A percentile compares a stretch with the other conserved stretches of the same genome.
Evolutionary conservation across 37 sponge, comb jelly and placozoan genomes (phyloP).

Genomic region (Bolinopsis microptera): DNA sequence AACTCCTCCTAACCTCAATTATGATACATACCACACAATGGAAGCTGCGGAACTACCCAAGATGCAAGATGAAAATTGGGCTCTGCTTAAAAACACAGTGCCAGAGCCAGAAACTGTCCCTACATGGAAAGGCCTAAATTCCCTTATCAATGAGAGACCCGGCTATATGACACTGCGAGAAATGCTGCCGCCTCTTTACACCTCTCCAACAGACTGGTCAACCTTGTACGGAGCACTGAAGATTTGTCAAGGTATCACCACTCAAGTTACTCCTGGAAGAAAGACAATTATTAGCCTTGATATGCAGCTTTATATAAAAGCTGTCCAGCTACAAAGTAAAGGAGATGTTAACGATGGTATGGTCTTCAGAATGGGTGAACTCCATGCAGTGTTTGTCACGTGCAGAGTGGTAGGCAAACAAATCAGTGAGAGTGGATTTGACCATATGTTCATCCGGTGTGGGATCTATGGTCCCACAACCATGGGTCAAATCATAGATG

Average conservation of each 20-base stretch:
- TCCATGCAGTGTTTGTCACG: background rate
- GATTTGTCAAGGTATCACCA: background rate
- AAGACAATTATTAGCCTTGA: background rate
- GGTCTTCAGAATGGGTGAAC: background rate
- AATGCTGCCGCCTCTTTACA: background rate
- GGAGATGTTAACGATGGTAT: background rate
- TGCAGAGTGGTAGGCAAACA: background rate
- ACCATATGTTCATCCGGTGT: background rate
- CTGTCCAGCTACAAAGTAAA: background rate
- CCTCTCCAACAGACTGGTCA: background rate
- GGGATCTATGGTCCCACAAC: background rate
- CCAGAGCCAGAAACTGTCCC: background rate
- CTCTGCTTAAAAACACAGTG: background rate
- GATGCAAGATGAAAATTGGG: background rate
- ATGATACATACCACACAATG: too few relatives aligned
- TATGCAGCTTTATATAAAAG: constrained; percentile 6
- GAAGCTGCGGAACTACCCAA: background rate
- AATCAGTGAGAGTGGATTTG: background rate
- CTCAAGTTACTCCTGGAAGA: background rate
- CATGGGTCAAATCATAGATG: background rate
- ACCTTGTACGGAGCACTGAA: background rate
- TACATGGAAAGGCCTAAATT: background rate
- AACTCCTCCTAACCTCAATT: too few relatives aligned
- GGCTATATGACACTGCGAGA: background rate
- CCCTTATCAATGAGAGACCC: background rate